Evolutionary conservation across 2,113 vertebrate species (phyloP).

Genomic region (Theristicus caerulescens): DNA sequence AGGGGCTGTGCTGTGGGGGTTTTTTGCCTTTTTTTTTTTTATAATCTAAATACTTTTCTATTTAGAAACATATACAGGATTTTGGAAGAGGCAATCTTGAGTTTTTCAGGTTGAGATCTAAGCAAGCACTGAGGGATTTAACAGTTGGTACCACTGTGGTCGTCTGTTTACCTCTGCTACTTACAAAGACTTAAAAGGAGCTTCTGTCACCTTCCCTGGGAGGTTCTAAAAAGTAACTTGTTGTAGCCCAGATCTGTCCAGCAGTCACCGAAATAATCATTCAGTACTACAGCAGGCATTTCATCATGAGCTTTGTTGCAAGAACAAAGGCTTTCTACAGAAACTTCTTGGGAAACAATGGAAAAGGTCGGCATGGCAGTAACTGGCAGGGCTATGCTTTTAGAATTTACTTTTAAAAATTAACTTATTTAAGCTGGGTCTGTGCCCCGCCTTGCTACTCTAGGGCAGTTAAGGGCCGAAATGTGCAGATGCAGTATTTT

Average conservation of each 20-base stretch:
- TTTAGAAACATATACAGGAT: background rate
- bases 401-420: background rate
- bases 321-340: background rate
- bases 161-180: background rate
- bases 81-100: background rate
- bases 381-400: background rate
- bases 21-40: too few relatives aligned
- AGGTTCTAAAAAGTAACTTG: background rate
- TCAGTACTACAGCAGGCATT: background rate
- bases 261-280: background rate
- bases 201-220: background rate
- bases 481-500: background rate
- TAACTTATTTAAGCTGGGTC: background rate
- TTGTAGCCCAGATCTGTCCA: background rate
- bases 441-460: background rate
- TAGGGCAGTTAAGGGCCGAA: background rate
- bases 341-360: background rate
- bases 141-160: rapidly evolving
- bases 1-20: background rate
- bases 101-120: background rate
- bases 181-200: background rate
- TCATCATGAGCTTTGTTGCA: background rate
- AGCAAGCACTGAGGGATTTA: background rate
- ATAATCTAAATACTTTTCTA: background rate
- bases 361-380: background rate